Base-by-base conservation (phyloP, 2,797 vertebrate species). In the Benthosema pterotum region DNA sequence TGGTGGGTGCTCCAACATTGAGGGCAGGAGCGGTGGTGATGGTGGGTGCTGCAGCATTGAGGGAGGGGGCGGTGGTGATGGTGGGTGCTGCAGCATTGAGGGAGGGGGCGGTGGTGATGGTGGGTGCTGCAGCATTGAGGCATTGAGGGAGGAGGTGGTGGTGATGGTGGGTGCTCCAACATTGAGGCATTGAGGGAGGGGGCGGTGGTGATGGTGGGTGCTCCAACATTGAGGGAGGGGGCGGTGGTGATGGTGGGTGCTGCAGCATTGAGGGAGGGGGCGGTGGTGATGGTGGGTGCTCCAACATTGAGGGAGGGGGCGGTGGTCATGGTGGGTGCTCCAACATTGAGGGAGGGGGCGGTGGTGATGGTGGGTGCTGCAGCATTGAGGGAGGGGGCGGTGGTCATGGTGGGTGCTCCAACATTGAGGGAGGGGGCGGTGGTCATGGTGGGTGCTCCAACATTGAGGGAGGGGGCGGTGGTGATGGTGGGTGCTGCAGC, bases 271-370 rank as follows among this genome's bases (percentile, higher is more conserved):
- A 17, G 42, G 19, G 58, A 3, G 58, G 49, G 64, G 22, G 22
- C 2, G 22, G 22, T 25, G 22, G 22, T 25, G 22, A 25, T n/a
- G 13, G 5, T 46, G 50, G 32, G n/a, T n/a, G 42, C 11, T 19
- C 14, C 15, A 28, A 45, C 19, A 25, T 19, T 1, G 32, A 17
- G 42, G 19, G 58, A 3, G 58, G 52, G 52, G n/a, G n/a, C n/a
- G n/a, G 66, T 48, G 67, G 60, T 57, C 50, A n/a, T n/a, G n/a
- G n/a, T n/a, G 19, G 59, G 74, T 64, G 55, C 15, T 38, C 32
- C 8, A 8, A 8, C 32, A 1, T 6, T 22, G 22, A 18, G 68
- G 28, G 51, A 8, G 60, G 16, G 64, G 57, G 51, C 25, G 51
- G 48, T 55, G 28, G 5, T 25, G 22, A 25, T n/a, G 13, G 5